Conservation (phyloP, 2,888 invertebrate genomes). For the Eulithis prunata region DNA sequence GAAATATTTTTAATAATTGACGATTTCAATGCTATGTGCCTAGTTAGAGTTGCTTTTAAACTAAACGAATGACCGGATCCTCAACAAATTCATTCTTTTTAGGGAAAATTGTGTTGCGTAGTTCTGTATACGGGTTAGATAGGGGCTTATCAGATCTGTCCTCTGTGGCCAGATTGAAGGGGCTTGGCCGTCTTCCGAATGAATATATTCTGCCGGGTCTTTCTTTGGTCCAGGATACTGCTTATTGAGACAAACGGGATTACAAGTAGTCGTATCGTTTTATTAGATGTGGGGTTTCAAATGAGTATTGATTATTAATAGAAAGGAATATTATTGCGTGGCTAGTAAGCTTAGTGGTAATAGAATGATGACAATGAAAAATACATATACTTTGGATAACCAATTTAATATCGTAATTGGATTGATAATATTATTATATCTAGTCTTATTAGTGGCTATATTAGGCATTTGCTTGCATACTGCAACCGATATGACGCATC, state of each 20-base stretch:
- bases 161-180: slow-evolving; percentile 50
- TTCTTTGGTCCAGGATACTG: slow-evolving; percentile 14
- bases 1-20: too few relatives aligned
- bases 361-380: not conserved
- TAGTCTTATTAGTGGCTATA: too few relatives aligned
- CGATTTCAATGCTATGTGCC: too few relatives aligned
- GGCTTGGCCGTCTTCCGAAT: slow-evolving; percentile 44
- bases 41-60: slow-evolving; percentile 2
- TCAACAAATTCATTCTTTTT: slow-evolving; percentile 36
- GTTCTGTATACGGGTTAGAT: slow-evolving; percentile 37
- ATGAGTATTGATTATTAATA: slow-evolving; percentile 7
- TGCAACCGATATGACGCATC: too few relatives aligned
- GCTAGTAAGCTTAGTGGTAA: too few relatives aligned
- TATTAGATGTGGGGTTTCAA: slow-evolving; percentile 1
- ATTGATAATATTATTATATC: too few relatives aligned
- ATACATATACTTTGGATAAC: not conserved
- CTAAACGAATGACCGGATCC: slow-evolving; percentile 17
- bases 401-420: too few relatives aligned
- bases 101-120: slow-evolving; percentile 42
- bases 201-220: slow-evolving; percentile 29
- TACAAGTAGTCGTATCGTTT: slow-evolving; percentile 12
- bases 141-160: slow-evolving; percentile 53
- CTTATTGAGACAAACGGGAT: slow-evolving; percentile 18
- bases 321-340: not conserved
- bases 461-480: too few relatives aligned